phyloP scores from a whole-genome alignment of 35 echinoderm and acorn worm genomes.

The Heliocidaris erythrogramma region DNA sequence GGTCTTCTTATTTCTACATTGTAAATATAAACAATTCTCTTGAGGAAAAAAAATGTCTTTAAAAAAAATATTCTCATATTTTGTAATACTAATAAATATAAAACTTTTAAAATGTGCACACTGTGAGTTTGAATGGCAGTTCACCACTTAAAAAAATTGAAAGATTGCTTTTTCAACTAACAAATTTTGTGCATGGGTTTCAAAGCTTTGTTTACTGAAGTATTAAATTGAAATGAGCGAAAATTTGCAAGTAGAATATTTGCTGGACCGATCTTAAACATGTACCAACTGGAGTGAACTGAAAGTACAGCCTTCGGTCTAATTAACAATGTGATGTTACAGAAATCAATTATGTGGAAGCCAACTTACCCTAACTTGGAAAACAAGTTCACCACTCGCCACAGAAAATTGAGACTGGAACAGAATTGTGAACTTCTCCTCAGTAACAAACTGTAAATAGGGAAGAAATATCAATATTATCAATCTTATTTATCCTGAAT shows the following conservation, averaged over 20 bases:
- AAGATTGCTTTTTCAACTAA: neutral
- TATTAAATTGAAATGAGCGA: too few relatives aligned
- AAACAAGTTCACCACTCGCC: constrained; percentile 95
- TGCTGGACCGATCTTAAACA: too few relatives aligned
- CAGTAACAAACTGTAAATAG: constrained; percentile 87
- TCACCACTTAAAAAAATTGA: neutral
- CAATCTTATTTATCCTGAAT: too few relatives aligned
- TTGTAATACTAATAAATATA: neutral
- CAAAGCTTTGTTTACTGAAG: neutral
- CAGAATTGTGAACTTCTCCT: constrained; percentile 98
- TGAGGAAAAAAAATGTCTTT: too few relatives aligned
- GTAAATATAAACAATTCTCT: too few relatives aligned
- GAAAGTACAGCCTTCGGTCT: neutral
- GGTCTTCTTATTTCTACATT: too few relatives aligned
- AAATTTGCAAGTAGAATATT: neutral
- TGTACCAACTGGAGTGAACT: neutral
- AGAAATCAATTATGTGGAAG: neutral
- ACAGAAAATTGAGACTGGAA: constrained; percentile 93
- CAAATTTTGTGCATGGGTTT: neutral
- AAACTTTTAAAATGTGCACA: neutral
- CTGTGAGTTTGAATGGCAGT: neutral
- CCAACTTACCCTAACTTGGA: constrained; percentile 95
- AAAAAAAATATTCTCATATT: neutral
- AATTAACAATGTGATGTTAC: neutral
- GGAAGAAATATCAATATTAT: neutral